Conservation (phyloP, 2,888 invertebrate species). For the Drosophila putrida region DNA sequence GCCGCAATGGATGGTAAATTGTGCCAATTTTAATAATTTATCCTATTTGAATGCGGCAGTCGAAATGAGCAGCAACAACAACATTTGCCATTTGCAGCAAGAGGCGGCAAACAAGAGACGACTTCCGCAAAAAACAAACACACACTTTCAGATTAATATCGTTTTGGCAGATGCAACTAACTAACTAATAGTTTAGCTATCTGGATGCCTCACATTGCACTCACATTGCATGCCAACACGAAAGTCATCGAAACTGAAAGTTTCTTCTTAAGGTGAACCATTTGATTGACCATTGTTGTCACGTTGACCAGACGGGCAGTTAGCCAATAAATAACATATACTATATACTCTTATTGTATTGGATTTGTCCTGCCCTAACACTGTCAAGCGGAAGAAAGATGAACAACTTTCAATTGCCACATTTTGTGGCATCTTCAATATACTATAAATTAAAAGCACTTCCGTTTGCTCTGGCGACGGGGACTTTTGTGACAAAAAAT, state of each 20-base stretch:
- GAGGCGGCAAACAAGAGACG: constrained; percentile 17
- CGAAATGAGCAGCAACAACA: constrained; percentile 21
- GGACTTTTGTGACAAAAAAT: not conserved
- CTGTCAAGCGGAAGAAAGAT: constrained; percentile 27
- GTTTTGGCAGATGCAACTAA: constrained; percentile 38
- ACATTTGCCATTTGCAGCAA: constrained; percentile 33
- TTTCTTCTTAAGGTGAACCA: constrained; percentile 35
- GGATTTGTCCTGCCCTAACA: constrained; percentile 9
- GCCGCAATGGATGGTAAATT: constrained; percentile 71
- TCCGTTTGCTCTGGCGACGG: constrained; percentile 32
- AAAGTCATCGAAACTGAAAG: constrained; percentile 56
- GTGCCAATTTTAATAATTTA: constrained; percentile 78
- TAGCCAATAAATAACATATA: constrained; percentile 27
- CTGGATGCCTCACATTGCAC: constrained; percentile 19
- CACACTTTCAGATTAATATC: constrained; percentile 37
- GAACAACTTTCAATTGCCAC: constrained; percentile 46
- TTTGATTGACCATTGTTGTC: constrained; percentile 59
- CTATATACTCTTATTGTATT: not conserved
- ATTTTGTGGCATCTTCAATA: constrained; percentile 1
- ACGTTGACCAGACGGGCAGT: constrained; percentile 53
- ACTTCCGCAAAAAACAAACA: constrained; percentile 45
- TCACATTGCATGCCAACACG: constrained; percentile 35
- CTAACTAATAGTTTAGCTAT: constrained; percentile 9
- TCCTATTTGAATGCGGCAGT: constrained; percentile 65
- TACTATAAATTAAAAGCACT: constrained; percentile 20